Conservation (phyloP, 2,113 vertebrate genomes). For the Nannospalax galili region DNA sequence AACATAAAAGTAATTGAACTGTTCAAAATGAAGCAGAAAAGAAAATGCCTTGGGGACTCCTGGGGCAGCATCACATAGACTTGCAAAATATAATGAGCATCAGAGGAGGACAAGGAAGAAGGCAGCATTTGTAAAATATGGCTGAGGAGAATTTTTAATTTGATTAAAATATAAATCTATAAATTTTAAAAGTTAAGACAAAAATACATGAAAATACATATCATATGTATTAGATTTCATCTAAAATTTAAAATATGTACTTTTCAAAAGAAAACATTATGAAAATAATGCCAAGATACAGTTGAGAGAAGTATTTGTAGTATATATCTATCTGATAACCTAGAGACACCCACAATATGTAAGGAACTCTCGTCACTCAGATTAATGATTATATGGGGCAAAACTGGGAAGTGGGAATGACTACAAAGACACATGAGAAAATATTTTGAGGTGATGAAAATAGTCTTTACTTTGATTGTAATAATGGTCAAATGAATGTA, state of each 20-base stretch:
- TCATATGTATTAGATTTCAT: slow-evolving; percentile 37
- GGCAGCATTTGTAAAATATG: background rate
- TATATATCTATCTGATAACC: background rate
- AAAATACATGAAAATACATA: background rate
- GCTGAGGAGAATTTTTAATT: background rate
- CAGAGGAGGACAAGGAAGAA: background rate
- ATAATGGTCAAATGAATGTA: background rate
- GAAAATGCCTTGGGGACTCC: background rate
- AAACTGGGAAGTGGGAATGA: background rate
- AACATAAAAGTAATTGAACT: background rate
- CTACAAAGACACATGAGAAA: background rate
- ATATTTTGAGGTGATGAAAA: background rate
- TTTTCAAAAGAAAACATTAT: slow-evolving; percentile 23
- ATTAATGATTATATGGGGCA: background rate
- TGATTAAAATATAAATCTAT: background rate
- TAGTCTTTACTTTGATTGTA: background rate
- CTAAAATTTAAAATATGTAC: background rate
- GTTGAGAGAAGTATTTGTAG: background rate
- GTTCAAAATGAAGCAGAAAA: background rate
- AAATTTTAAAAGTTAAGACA: background rate
- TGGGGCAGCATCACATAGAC: background rate
- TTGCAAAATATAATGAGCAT: background rate
- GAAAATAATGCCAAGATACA: slow-evolving; percentile 17
- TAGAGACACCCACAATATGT: background rate
- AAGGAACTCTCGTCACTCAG: background rate